Percentiles rank a stretch among this genome's conserved stretches.
phyloP scores from a whole-genome alignment of 2,888 invertebrate genomes.

The Allophyes oxyacanthae region DNA sequence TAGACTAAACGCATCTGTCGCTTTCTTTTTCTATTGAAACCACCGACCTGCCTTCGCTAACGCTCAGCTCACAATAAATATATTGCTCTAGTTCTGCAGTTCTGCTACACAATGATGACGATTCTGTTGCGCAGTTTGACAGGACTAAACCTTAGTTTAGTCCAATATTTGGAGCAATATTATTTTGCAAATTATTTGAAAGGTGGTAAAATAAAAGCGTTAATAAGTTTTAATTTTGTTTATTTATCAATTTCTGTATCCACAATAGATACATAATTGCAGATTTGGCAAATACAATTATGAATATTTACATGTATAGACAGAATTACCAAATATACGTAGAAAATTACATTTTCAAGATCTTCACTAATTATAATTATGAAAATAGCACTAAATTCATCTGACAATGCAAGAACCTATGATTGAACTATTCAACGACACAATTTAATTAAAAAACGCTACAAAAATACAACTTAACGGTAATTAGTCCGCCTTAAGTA shows the following conservation, averaged over 20 bases:
- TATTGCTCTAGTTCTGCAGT: too few relatives aligned
- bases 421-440: constrained; percentile 39
- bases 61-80: too few relatives aligned
- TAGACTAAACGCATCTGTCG: too few relatives aligned
- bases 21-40: too few relatives aligned
- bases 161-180: too few relatives aligned
- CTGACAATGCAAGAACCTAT: constrained; percentile 36
- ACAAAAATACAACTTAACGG: constrained; percentile 74
- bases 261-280: constrained; percentile 83
- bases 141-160: too few relatives aligned
- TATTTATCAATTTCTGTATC: constrained; percentile 90
- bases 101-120: too few relatives aligned
- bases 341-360: constrained; percentile 66
- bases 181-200: too few relatives aligned
- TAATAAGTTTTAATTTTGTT: constrained; percentile 72
- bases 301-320: constrained; percentile 74
- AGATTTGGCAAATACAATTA: constrained; percentile 74
- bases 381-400: constrained; percentile 49
- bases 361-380: constrained; percentile 46
- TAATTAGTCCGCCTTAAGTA: constrained; percentile 62
- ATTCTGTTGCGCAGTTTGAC: too few relatives aligned
- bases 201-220: constrained; percentile 46
- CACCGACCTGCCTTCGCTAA: too few relatives aligned
- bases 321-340: constrained; percentile 55
- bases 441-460: constrained; percentile 58